phyloP scores from a whole-genome alignment of 2,113 vertebrate genomes.

The Ophthalmolycus amberensis region DNA sequence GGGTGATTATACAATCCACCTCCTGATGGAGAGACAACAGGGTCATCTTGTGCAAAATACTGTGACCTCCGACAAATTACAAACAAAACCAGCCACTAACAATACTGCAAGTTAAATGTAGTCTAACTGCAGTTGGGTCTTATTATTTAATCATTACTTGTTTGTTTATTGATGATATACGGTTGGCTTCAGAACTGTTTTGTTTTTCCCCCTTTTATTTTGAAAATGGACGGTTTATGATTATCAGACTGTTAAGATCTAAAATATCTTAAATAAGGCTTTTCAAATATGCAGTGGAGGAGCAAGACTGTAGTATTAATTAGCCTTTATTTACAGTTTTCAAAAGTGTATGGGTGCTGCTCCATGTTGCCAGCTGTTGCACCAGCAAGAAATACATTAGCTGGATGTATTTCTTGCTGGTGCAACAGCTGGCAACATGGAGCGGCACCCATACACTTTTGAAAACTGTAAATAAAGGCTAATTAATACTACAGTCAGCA shows the following conservation, averaged over 20 bases:
- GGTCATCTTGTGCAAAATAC: background rate
- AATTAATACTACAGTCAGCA: background rate
- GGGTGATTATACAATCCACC: slow-evolving; percentile 92
- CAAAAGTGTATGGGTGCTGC: too few relatives aligned
- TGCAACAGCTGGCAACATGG: too few relatives aligned
- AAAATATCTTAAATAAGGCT: background rate
- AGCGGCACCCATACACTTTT: too few relatives aligned
- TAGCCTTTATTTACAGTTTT: background rate
- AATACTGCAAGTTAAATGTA: background rate
- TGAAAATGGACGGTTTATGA: background rate
- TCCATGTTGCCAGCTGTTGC: too few relatives aligned
- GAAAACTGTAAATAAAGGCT: too few relatives aligned
- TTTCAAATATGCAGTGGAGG: background rate
- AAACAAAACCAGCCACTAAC: background rate
- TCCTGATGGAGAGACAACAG: slow-evolving; percentile 82
- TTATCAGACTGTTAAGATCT: background rate
- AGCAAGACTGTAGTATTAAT: background rate
- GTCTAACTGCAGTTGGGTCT: background rate
- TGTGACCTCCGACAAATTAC: background rate
- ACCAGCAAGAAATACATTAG: background rate
- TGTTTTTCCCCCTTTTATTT: background rate
- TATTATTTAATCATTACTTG: background rate
- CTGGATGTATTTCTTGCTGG: background rate
- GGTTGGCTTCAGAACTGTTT: background rate
- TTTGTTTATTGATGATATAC: slow-evolving; percentile 6